Conservation (phyloP, 2,113 vertebrate genomes). For the Chaenogobius annularis region DNA sequence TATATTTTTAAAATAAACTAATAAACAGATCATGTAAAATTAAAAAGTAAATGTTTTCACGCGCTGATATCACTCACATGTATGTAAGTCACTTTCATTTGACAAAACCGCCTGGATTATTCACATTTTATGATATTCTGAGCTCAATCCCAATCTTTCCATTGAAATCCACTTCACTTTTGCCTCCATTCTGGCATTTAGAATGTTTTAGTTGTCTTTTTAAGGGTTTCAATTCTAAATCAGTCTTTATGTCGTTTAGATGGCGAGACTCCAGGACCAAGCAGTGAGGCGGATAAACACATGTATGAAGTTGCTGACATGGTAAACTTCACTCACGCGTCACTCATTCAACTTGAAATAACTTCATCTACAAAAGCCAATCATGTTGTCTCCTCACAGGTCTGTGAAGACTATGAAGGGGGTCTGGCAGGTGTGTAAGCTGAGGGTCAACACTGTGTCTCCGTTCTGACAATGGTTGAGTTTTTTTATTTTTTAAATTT, state of each 20-base stretch:
- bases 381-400: not conserved
- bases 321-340: constrained; percentile 28
- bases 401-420: not conserved
- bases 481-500: not conserved
- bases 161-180: too few species aligned
- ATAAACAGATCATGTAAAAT: too few species aligned
- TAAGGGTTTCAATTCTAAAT: not conserved
- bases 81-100: too few species aligned
- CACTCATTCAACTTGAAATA: not conserved
- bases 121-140: too few species aligned
- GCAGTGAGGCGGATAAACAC: constrained; percentile 20
- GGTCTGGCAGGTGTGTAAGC: constrained; percentile 21
- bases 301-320: constrained; percentile 23
- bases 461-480: rapidly evolving
- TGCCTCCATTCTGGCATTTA: too few species aligned
- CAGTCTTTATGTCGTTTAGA: constrained; percentile 15
- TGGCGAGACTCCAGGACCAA: constrained; percentile 9
- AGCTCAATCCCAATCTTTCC: too few species aligned
- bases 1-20: too few species aligned
- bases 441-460: not conserved
- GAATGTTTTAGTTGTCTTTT: too few species aligned
- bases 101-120: too few species aligned
- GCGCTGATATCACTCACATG: too few species aligned
- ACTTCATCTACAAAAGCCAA: not conserved
- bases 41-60: too few species aligned